A percentile compares a stretch with the other conserved stretches of the same genome.
Evolutionary conservation across 2,888 invertebrate species (phyloP).

Genomic region (Agrenia bidenticulata): DNA sequence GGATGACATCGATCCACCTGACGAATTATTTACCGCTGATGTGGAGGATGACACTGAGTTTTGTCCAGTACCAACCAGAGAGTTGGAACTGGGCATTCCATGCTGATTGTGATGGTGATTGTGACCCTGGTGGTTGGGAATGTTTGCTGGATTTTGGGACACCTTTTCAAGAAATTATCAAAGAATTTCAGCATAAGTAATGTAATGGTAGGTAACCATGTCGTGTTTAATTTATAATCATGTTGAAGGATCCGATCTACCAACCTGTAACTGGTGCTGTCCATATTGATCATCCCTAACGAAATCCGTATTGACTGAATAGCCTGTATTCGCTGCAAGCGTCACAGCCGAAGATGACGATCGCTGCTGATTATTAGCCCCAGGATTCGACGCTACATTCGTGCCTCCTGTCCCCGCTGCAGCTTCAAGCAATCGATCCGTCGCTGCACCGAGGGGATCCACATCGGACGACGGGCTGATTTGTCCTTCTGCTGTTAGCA

Average conservation of each 20-base stretch:
- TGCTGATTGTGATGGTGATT: slow-evolving; percentile 10
- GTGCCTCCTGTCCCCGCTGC: slow-evolving; percentile 13
- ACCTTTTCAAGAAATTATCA: slow-evolving; percentile 6
- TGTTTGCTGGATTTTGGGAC: slow-evolving; percentile 24
- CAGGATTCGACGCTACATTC: slow-evolving; percentile 25
- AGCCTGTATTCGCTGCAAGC: neutral
- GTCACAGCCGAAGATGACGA: slow-evolving; percentile 29
- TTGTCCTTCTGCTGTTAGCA: slow-evolving; percentile 51
- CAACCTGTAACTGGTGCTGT: slow-evolving; percentile 31
- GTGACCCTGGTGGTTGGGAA: slow-evolving; percentile 17
- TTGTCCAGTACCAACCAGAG: neutral
- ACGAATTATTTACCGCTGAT: slow-evolving; percentile 16
- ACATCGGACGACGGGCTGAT: slow-evolving; percentile 51
- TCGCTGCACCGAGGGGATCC: slow-evolving; percentile 51
- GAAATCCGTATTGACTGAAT: slow-evolving; percentile 58
- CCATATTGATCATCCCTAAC: slow-evolving; percentile 47
- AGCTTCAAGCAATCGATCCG: slow-evolving; percentile 37
- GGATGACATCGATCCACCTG: slow-evolving; percentile 44
- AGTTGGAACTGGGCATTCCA: neutral
- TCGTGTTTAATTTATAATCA: too few species aligned
- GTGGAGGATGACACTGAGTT: slow-evolving; percentile 7
- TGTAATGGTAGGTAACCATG: too few species aligned
- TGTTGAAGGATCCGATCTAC: too few species aligned
- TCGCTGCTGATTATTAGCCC: slow-evolving; percentile 27
- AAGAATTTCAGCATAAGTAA: too few species aligned